Base-by-base conservation (phyloP, 2,888 invertebrate genomes). In the Zhuqinia jingwanae region DNA sequence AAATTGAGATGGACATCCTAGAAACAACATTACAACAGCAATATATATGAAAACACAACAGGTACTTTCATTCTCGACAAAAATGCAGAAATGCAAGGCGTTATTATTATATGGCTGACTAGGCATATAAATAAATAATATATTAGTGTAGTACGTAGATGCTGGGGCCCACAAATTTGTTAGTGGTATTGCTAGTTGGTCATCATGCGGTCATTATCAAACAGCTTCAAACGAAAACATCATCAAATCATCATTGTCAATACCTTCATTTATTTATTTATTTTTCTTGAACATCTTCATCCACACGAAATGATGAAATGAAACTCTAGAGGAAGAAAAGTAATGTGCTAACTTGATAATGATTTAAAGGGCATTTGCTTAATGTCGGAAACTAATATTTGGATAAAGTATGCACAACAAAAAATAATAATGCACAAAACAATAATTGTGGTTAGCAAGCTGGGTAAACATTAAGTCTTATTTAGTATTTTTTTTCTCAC, bases 251-350 rank as follows among this genome's bases (percentile, higher is more conserved):
- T n/a, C 36, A 8, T 13, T 5, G n/a, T 15, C n/a, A 10, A 56
- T 2, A 27, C 22, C 42, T n/a, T n/a, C n/a, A n/a, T n/a, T n/a
- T 82, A 60, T 75, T 75, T 82, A 80, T 47, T 50, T 60, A 6
- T 65, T 83, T 77, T 56, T 42, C 50, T 76, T 65, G 76, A 76
- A 65, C 83, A 83, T 83, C 83, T 83, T 83, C 83, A 83, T 36
- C 36, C 5, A 36, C 36, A 6, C 53, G 75, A 83, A 53, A 56
- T 65, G 36, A 56, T 65, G n/a, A n/a, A 73, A 27, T 70, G 50
- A 75, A 75, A 56, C 17, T 75, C 27, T 75, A 75, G 56, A 75
- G 22, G 22, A 76, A 42, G 42, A 75, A n/a, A n/a, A n/a, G n/a
- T n/a, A n/a, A n/a, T n/a, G n/a, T 63, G 27, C 30, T 53, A 42